Evolutionary conservation across 2,888 invertebrate species (phyloP).

Genomic region (Cephus sareptanus): DNA sequence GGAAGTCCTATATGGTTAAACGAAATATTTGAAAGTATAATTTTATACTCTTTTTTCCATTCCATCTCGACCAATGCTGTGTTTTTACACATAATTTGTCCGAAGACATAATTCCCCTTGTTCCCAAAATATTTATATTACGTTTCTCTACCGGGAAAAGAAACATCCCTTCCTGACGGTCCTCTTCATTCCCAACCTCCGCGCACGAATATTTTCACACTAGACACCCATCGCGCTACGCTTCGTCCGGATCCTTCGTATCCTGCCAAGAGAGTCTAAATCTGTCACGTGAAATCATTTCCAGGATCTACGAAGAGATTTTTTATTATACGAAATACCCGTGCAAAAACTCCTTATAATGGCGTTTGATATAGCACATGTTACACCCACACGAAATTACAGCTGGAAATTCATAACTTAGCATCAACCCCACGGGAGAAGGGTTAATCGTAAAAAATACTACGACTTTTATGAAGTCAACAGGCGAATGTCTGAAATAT

Average conservation of each 20-base stretch:
- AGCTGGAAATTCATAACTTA: slow-evolving; percentile 58
- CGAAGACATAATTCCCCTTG: slow-evolving; percentile 30
- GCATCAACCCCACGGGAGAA: slow-evolving; percentile 51
- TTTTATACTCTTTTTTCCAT: slow-evolving; percentile 24
- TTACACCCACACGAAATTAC: background rate
- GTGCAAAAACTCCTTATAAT: background rate
- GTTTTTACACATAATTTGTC: slow-evolving; percentile 37
- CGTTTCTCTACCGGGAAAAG: background rate
- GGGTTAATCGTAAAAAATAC: slow-evolving; percentile 60
- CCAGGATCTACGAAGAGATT: background rate
- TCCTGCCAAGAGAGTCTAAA: background rate
- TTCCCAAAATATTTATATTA: slow-evolving; percentile 13
- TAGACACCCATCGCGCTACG: background rate
- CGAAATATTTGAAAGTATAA: slow-evolving; percentile 35
- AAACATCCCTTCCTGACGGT: no score
- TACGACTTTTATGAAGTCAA: slow-evolving; percentile 37
- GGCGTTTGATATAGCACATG: background rate
- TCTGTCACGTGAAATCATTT: background rate
- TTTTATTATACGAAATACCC: background rate
- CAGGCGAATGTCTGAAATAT: slow-evolving; percentile 40
- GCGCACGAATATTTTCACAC: background rate
- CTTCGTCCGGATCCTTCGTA: no score
- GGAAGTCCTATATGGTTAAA: background rate
- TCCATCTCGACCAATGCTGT: slow-evolving; percentile 17
- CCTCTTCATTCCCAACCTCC: no score